These are phyloP conservation scores for Meriones psammophilus DNA, from an alignment of 2,797 vertebrate species.

Conservation along the genomic window DNA sequence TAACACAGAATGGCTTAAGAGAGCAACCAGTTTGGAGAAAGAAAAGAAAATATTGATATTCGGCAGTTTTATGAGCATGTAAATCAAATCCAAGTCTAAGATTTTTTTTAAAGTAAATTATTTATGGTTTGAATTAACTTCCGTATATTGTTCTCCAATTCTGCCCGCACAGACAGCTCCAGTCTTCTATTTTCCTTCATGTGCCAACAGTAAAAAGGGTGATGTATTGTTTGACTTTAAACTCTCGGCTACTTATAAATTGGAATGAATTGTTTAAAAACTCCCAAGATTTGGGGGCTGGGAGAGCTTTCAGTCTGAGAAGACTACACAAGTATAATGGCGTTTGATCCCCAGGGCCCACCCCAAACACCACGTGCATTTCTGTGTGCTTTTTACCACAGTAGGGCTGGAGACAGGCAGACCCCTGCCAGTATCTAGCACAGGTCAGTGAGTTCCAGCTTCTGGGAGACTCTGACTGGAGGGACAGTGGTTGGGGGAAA, in stretches of 20 bases:
- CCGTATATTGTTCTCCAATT: constrained; percentile 70
- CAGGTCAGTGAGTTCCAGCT: not conserved
- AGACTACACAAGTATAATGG: not conserved
- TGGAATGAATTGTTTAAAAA: constrained; percentile 72
- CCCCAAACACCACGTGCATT: not conserved
- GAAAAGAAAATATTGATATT: constrained; percentile 69
- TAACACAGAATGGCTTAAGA: constrained; percentile 81
- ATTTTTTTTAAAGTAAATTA: constrained; percentile 77
- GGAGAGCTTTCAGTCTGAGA: not conserved
- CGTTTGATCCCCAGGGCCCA: not conserved
- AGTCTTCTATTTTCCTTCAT: constrained; percentile 51
- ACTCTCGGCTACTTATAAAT: constrained; percentile 63
- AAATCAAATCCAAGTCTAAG: constrained; percentile 83
- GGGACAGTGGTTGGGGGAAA: not conserved
- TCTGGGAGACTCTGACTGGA: not conserved
- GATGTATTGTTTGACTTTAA: constrained; percentile 67
- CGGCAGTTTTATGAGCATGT: constrained; percentile 82
- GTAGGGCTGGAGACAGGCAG: not conserved
- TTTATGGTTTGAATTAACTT: constrained; percentile 82
- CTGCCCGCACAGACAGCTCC: constrained; percentile 35
- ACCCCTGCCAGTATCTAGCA: not conserved
- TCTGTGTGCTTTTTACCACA: no score
- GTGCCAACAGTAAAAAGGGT: constrained; percentile 65
- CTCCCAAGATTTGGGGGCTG: constrained; percentile 25
- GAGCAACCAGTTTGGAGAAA: constrained; percentile 71